phyloP scores from a whole-genome alignment of 2,888 invertebrate genomes.

The Argynnis bischoffii region DNA sequence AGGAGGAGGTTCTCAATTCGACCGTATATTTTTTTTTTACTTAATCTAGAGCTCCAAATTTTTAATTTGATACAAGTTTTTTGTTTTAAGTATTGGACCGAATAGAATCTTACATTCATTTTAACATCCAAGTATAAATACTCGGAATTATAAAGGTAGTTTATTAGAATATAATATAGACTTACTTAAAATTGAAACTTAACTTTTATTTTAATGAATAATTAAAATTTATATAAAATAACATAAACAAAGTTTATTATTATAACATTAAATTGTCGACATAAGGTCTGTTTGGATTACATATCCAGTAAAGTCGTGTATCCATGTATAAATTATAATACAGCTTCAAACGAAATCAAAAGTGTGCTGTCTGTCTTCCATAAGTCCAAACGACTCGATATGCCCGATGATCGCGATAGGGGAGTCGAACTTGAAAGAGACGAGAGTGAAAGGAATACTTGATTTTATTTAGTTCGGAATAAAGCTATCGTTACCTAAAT shows the following conservation, averaged over 20 bases:
- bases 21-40: too few species aligned
- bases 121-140: not conserved
- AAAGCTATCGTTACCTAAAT: conserved; percentile 1
- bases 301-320: not conserved
- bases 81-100: too few species aligned
- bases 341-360: conserved; percentile 62
- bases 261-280: not conserved
- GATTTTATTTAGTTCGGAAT: conserved; percentile 40
- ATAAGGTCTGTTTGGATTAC: not conserved
- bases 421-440: conserved; percentile 64
- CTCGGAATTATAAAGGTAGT: too few species aligned
- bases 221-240: too few species aligned
- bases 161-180: too few species aligned
- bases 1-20: too few species aligned
- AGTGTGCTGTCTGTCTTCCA: conserved; percentile 62
- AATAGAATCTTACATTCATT: not conserved
- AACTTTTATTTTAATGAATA: too few species aligned
- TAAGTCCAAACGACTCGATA: conserved; percentile 64
- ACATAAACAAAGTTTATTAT: not conserved
- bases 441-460: conserved; percentile 71
- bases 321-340: conserved; percentile 16
- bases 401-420: conserved; percentile 51
- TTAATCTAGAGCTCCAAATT: too few species aligned
- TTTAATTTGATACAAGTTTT: too few species aligned
- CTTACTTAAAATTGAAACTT: too few species aligned